A percentile compares a stretch with the other conserved stretches of the same genome.
phyloP scores from a whole-genome alignment of 2,888 invertebrate species.

The Dicranocentrus wangi region DNA sequence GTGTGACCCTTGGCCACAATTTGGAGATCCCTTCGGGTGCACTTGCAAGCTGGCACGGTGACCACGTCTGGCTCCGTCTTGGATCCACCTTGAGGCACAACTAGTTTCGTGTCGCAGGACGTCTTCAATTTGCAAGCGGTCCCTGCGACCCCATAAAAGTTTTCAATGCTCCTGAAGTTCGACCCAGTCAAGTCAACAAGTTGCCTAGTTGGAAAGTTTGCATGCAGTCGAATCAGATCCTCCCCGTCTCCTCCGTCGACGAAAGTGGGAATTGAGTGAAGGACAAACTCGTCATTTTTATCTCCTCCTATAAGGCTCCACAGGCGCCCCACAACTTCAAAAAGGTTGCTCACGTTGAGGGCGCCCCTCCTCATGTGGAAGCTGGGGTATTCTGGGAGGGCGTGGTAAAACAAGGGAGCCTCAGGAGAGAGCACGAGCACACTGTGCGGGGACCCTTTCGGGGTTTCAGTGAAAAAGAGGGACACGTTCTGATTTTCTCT shows the following conservation, averaged over 20 bases:
- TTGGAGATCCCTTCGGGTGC: not conserved
- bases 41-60: not conserved
- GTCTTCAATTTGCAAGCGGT: not conserved
- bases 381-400: not conserved
- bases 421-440: not conserved
- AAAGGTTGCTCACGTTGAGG: not conserved
- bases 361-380: not conserved
- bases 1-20: not conserved
- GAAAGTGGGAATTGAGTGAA: not conserved
- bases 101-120: constrained; percentile 9
- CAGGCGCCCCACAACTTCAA: not conserved
- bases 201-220: not conserved
- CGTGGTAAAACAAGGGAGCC: not conserved
- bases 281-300: constrained; percentile 18
- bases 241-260: constrained; percentile 3
- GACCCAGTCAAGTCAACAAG: not conserved
- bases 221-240: not conserved
- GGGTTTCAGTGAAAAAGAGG: not conserved
- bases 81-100: not conserved
- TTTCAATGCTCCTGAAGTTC: constrained; percentile 4
- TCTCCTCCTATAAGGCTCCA: constrained; percentile 22
- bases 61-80: not conserved
- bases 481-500: not conserved
- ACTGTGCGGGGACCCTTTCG: not conserved
- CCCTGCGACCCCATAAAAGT: not conserved